Evolutionary conservation across 1,140 invertebrate species (phyloP), one percentile per base, ranked within the genome.

Genomic region (Archivesica marissinica): DNA sequence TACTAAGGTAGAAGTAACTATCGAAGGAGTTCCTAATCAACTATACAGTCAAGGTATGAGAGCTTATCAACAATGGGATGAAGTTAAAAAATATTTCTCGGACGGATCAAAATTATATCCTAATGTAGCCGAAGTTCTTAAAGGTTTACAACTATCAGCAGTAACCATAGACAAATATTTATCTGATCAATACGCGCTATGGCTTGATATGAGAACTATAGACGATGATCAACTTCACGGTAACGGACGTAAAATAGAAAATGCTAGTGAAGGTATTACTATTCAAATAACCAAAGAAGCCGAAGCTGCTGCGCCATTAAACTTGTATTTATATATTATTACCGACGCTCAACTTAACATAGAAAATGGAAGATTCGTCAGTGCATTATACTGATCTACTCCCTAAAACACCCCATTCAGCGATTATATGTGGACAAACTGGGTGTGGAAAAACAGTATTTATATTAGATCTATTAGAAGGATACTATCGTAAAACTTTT

Each of bases 41-140:
- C 54, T 88, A 47, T 86, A 87, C 85, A 75, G 52, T 59, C 85
- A 86, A 76, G 75, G 85, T 44, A 75, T 87, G 54, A 77, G 47
- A 52, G 50, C 85, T 13, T 76, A 84, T 61, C 87, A 87, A 64
- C 81, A 85, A 38, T 79, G 72, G 76, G 72, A 78, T 70, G 79
- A 86, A n/a, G n/a, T n/a, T n/a, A n/a, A n/a, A n/a, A n/a, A n/a
- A n/a, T n/a, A n/a, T n/a, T n/a, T n/a, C n/a, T n/a, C n/a, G n/a
- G n/a, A n/a, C n/a, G n/a, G n/a, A n/a, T n/a, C n/a, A n/a, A n/a
- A n/a, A n/a, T n/a, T n/a, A n/a, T n/a, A n/a, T n/a, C n/a, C n/a
- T n/a, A n/a, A n/a, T n/a, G n/a, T n/a, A n/a, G n/a, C n/a, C n/a
- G n/a, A n/a, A n/a, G n/a, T n/a, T n/a, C n/a, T n/a, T n/a, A n/a